Conservation (phyloP, 2,888 invertebrate genomes). For the Ferrisia virgata region DNA sequence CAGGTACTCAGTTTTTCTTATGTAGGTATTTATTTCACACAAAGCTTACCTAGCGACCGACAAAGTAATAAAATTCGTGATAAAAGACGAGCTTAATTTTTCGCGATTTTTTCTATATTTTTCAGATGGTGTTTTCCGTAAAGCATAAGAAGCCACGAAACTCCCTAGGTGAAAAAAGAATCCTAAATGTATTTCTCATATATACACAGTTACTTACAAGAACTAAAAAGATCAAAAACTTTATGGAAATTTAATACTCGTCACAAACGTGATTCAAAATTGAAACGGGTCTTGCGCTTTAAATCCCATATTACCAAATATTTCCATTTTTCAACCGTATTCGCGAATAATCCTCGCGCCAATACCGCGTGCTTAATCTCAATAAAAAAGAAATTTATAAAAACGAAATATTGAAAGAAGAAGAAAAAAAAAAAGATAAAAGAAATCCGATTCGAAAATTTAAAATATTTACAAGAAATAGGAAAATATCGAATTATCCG, state of each 20-base stretch:
- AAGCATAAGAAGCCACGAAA: not conserved
- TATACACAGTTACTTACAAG: not conserved
- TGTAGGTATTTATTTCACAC: not conserved
- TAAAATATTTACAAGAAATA: constrained; percentile 10
- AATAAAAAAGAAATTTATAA: not conserved
- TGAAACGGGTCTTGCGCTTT: not conserved
- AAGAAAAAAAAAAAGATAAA: no score
- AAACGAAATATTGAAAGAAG: not conserved
- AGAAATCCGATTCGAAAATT: not conserved
- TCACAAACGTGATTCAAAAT: not conserved
- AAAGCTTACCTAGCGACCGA: no score
- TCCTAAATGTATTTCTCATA: not conserved
- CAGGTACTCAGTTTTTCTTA: not conserved
- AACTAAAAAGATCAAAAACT: not conserved
- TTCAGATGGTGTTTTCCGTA: not conserved
- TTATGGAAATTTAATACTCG: not conserved
- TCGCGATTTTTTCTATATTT: not conserved
- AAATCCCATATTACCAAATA: not conserved
- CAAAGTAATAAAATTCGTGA: not conserved
- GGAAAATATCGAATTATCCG: not conserved
- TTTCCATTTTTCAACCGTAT: not conserved
- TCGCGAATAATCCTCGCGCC: not conserved
- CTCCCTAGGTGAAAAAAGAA: not conserved
- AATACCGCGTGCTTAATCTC: not conserved
- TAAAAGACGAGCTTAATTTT: not conserved